A percentile compares a stretch with the other conserved stretches of the same genome.
phyloP scores from a whole-genome alignment of 1,140 invertebrate species.

The Ceratoteleas bidentatus region DNA sequence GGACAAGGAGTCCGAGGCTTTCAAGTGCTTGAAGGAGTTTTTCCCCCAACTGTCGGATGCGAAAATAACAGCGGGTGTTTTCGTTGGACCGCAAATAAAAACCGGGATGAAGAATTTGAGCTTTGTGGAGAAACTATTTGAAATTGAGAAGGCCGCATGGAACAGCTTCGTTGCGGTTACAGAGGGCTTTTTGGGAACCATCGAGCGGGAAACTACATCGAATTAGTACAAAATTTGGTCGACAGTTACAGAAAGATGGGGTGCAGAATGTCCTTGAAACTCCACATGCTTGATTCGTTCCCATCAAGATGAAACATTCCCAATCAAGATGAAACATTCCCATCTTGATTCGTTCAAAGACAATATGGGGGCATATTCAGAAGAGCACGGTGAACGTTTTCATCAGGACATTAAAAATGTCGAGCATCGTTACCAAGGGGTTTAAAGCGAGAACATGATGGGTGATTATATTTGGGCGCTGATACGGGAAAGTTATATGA shows the following conservation, averaged over 20 bases:
- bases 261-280: slow-evolving; percentile 75
- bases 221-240: no score
- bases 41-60: slow-evolving; percentile 70
- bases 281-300: slow-evolving; percentile 76
- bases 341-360: slow-evolving; percentile 74
- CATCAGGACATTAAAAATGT: neutral
- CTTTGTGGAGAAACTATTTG: no score
- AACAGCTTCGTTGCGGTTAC: no score
- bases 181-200: no score
- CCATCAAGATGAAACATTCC: no score
- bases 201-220: slow-evolving; percentile 30
- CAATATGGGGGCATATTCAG: slow-evolving; percentile 71
- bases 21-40: no score
- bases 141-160: no score
- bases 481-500: neutral
- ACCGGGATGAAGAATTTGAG: no score
- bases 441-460: neutral
- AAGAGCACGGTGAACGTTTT: slow-evolving; percentile 47
- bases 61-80: slow-evolving; percentile 71
- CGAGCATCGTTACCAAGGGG: neutral
- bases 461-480: neutral
- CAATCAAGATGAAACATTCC: no score
- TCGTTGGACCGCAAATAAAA: slow-evolving; percentile 39
- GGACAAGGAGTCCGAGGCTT: slow-evolving; percentile 69
- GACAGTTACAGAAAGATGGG: no score